phyloP scores from a whole-genome alignment of 92 coral and sea anemone species.

The Isaurus tuberculatus region DNA sequence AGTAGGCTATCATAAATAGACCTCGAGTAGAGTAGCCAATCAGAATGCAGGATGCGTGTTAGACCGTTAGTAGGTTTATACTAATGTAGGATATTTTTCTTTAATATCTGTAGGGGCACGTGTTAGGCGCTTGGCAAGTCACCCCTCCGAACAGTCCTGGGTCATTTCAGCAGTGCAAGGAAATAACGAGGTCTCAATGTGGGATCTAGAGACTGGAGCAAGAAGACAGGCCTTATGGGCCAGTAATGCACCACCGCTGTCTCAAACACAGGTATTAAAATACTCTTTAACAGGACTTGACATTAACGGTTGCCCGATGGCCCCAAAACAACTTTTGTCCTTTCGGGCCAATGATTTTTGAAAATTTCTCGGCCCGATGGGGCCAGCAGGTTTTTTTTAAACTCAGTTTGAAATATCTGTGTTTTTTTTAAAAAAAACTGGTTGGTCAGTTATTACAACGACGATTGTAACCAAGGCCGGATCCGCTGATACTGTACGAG shows the following conservation, averaged over 20 bases:
- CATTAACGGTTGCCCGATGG: too few relatives aligned
- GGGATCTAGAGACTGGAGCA: slow-evolving; percentile 99
- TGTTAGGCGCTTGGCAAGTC: slow-evolving; percentile 92
- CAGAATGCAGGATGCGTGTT: too few relatives aligned
- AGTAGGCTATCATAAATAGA: too few relatives aligned
- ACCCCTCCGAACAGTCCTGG: slow-evolving; percentile 98
- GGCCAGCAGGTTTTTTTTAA: too few relatives aligned
- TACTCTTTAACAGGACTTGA: not conserved
- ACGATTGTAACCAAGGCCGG: too few relatives aligned
- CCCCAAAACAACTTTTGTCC: too few relatives aligned
- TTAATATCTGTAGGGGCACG: slow-evolving; percentile 78
- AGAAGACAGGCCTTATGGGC: slow-evolving; percentile 97
- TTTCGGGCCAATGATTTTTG: too few relatives aligned
- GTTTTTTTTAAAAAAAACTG: not conserved
- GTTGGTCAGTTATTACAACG: too few relatives aligned
- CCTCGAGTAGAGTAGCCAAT: too few relatives aligned
- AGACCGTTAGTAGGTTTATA: too few relatives aligned
- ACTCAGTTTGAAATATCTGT: not conserved
- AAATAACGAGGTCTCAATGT: slow-evolving; percentile 95
- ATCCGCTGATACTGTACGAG: too few relatives aligned
- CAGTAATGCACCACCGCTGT: slow-evolving; percentile 96
- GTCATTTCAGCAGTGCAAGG: slow-evolving; percentile 97
- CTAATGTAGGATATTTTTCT: not conserved
- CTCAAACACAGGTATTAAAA: slow-evolving; percentile 90
- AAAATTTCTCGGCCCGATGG: too few relatives aligned